phyloP scores from a whole-genome alignment of 2,113 vertebrate species.

The Grallaria varia region DNA sequence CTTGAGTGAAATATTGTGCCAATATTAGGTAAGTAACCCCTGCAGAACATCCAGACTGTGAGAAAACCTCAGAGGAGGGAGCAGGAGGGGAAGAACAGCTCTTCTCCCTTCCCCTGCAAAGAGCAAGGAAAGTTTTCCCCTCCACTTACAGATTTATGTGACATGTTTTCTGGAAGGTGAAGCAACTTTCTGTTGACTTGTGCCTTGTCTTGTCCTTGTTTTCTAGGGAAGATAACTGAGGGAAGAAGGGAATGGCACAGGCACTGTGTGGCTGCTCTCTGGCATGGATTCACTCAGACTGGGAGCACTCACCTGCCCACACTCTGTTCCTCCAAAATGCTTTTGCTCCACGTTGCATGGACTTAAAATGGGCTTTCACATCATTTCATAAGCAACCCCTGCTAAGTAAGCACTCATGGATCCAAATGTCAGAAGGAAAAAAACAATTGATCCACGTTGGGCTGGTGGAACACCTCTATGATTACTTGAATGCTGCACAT shows the following conservation, averaged over 20 bases:
- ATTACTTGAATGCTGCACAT: not conserved
- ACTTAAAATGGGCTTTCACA: not conserved
- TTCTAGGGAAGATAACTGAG: not conserved
- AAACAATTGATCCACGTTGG: not conserved
- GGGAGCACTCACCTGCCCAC: not conserved
- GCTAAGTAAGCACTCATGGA: not conserved
- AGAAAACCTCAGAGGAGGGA: not conserved
- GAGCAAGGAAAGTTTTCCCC: not conserved
- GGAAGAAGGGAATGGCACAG: not conserved
- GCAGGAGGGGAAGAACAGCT: not conserved
- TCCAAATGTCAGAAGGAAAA: not conserved
- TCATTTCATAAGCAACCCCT: not conserved
- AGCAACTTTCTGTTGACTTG: not conserved
- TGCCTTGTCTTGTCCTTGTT: not conserved
- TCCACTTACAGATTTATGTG: not conserved
- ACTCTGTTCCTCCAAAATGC: not conserved
- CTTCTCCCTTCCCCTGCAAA: not conserved
- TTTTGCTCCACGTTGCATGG: not conserved
- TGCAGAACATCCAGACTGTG: not conserved
- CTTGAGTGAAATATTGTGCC: not conserved
- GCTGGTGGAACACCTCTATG: not conserved
- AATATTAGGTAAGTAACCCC: not conserved
- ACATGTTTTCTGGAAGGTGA: not conserved
- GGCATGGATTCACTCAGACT: rapidly evolving
- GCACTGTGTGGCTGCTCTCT: not conserved